These are phyloP conservation scores for Philereme transversata DNA, from an alignment of 2,888 invertebrate species.

Conservation along the genomic window DNA sequence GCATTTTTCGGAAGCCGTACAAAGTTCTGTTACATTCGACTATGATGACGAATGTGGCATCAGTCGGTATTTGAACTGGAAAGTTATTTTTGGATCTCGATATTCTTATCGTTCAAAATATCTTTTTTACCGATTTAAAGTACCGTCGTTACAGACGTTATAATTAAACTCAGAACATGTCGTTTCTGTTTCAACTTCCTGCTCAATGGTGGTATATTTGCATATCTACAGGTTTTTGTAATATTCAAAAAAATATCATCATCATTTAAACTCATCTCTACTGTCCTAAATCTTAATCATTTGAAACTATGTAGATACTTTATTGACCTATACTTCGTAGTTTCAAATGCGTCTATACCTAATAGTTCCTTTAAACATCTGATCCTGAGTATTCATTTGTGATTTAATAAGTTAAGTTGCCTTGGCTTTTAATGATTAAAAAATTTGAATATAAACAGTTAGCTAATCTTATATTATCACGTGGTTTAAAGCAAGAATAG, in stretches of 20 bases:
- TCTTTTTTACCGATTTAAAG: no score
- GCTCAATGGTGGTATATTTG: constrained; percentile 4
- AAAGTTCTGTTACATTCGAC: no score
- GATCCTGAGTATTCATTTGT: background rate
- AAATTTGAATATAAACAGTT: constrained; percentile 17
- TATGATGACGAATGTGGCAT: no score
- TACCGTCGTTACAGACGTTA: background rate
- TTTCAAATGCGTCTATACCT: background rate
- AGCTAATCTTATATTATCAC: constrained; percentile 18
- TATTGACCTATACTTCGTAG: background rate
- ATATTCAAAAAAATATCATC: background rate
- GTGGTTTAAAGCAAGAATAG: constrained; percentile 18
- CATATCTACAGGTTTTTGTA: background rate
- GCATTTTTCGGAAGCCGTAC: no score
- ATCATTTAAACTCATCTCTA: background rate
- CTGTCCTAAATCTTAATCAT: background rate
- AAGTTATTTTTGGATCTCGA: no score
- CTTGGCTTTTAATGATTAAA: constrained; percentile 12
- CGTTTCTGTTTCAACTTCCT: constrained; percentile 3
- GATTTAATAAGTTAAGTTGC: constrained; percentile 1
- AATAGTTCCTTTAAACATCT: constrained; percentile 2
- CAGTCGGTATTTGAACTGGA: no score
- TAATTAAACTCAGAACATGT: background rate
- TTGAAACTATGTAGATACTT: background rate
- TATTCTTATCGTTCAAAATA: no score